These are phyloP conservation scores for Strix uralensis DNA, from an alignment of 2,113 vertebrate genomes.

Conservation along the genomic window DNA sequence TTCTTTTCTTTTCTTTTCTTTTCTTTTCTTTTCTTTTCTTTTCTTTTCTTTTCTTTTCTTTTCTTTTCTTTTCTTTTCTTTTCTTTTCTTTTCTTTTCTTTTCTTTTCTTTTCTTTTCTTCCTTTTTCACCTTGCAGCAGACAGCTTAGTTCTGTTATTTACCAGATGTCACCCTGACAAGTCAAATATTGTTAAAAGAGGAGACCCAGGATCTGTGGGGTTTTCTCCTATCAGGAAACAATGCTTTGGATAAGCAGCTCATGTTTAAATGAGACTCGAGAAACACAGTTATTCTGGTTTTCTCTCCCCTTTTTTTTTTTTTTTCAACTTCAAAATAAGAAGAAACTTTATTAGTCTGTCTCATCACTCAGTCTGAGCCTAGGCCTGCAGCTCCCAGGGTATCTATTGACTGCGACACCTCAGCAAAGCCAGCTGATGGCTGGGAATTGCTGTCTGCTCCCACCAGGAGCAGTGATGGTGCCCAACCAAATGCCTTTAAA, in stretches of 20 bases:
- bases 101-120: too few relatives aligned
- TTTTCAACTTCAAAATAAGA: neutral
- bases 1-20: neutral
- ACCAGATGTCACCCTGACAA: conserved; percentile 8
- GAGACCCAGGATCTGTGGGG: neutral
- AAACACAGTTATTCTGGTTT: neutral
- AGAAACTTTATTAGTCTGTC: neutral
- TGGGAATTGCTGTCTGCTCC: neutral
- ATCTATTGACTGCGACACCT: rapidly evolving
- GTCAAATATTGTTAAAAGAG: conserved; percentile 5
- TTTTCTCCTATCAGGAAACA: neutral
- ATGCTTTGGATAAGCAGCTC: neutral
- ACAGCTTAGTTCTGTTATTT: conserved; percentile 32
- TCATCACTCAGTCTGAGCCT: neutral
- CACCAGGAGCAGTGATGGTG: neutral
- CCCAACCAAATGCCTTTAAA: neutral
- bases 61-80: neutral
- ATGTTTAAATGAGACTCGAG: neutral
- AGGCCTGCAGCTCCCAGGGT: neutral
- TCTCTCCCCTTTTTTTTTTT: neutral
- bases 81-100: neutral
- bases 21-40: neutral
- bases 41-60: neutral
- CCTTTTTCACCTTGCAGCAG: conserved; percentile 18
- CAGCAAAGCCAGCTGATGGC: neutral